These are phyloP conservation scores for Gavialis gangeticus DNA, from an alignment of 2,113 vertebrate species.

Conservation along the genomic window DNA sequence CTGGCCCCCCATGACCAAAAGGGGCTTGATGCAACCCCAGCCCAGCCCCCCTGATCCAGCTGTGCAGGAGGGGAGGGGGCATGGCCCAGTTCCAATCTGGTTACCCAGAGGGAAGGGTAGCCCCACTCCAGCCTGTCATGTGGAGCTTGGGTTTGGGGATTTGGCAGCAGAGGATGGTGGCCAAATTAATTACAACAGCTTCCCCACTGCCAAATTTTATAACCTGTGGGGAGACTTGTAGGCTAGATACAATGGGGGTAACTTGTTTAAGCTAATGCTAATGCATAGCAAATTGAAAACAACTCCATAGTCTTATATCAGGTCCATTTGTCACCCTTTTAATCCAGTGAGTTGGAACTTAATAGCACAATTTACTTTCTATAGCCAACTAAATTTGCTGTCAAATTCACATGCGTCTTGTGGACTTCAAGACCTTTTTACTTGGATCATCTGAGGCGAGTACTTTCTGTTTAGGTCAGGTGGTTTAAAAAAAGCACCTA, in stretches of 20 bases:
- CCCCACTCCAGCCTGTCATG: no score
- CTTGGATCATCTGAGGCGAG: background rate
- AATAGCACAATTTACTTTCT: background rate
- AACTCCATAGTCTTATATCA: background rate
- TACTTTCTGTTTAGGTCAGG: background rate
- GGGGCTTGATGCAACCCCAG: no score
- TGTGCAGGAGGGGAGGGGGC: no score
- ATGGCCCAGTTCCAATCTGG: no score
- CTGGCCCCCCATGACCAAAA: no score
- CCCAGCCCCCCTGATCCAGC: no score
- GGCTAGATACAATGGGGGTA: background rate
- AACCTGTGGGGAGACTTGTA: no score
- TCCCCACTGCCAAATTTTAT: no score
- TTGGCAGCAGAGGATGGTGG: no score
- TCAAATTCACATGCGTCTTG: background rate
- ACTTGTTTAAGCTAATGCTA: background rate
- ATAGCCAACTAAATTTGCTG: background rate
- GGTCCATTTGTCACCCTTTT: background rate
- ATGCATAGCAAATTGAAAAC: background rate
- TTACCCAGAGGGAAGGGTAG: no score
- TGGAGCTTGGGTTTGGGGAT: no score
- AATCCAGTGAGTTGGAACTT: background rate
- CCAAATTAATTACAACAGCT: no score
- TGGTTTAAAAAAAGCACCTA: slow-evolving; percentile 11
- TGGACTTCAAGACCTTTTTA: slow-evolving; percentile 1